Percentiles rank a stretch among this genome's conserved stretches.
These are phyloP conservation scores for Cheilosia scutellata DNA, from an alignment of 2,888 invertebrate genomes.

Conservation along the genomic window DNA sequence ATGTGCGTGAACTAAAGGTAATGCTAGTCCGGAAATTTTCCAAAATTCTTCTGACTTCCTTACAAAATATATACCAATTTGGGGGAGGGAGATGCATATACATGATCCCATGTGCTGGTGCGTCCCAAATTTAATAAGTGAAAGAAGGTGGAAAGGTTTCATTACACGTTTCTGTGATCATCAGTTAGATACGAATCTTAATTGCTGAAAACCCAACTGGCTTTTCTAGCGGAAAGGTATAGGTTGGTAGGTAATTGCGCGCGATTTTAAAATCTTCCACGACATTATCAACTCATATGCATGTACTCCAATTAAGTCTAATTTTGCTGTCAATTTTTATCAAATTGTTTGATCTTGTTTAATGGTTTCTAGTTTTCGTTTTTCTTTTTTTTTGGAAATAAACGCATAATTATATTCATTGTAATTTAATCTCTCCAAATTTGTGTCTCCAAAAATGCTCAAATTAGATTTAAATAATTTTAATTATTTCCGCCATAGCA, in stretches of 20 bases:
- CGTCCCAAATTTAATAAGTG: conserved; percentile 8
- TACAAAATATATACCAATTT: not conserved
- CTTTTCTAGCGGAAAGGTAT: conserved; percentile 33
- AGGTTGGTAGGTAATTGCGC: conserved; percentile 23
- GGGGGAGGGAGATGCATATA: not conserved
- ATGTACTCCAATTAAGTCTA: conserved; percentile 53
- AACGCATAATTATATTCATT: conserved; percentile 43
- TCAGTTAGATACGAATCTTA: conserved; percentile 30
- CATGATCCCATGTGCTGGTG: not conserved
- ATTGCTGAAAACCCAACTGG: conserved; percentile 3
- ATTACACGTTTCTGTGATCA: not conserved
- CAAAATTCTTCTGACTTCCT: conserved; percentile 11
- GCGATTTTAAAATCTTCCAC: conserved; percentile 51
- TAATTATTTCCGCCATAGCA: conserved; percentile 57
- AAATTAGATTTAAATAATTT: conserved; percentile 59
- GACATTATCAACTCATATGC: conserved; percentile 17
- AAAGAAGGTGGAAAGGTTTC: conserved; percentile 26
- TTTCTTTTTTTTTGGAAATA: conserved; percentile 20
- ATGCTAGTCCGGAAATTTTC: not conserved
- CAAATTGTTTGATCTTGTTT: conserved; percentile 43
- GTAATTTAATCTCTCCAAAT: conserved; percentile 41
- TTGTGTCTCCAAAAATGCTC: conserved; percentile 13
- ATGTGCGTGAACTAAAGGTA: not conserved
- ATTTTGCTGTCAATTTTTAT: conserved; percentile 66
- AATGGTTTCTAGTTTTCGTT: conserved; percentile 23